Conservation (phyloP, 2,888 invertebrate species). For the Lapara coniferarum region DNA sequence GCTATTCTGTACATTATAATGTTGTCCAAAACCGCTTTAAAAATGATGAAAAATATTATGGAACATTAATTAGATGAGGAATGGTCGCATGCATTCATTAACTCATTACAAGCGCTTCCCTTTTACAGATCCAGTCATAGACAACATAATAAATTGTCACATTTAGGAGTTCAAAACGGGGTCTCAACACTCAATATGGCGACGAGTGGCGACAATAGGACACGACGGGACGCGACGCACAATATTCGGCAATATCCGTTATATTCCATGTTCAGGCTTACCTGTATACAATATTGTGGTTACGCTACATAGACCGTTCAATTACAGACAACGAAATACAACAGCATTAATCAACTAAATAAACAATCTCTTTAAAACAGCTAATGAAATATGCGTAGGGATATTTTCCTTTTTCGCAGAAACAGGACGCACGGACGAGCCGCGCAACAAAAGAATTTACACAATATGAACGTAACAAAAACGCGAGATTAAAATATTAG, state of each 20-base stretch:
- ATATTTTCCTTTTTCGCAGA: background rate
- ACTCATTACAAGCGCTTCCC: too few species aligned
- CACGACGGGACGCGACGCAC: background rate
- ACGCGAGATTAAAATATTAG: slow-evolving; percentile 22
- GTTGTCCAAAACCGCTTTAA: background rate
- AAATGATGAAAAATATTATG: background rate
- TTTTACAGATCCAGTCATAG: background rate
- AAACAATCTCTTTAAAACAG: background rate
- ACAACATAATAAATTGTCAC: background rate
- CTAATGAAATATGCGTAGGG: background rate
- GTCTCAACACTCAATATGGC: background rate
- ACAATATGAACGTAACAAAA: slow-evolving; percentile 8
- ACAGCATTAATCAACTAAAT: background rate
- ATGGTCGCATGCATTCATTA: too few species aligned
- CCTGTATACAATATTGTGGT: slow-evolving; percentile 3
- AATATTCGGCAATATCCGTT: background rate
- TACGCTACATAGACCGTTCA: background rate
- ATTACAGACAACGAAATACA: background rate
- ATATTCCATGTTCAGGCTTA: background rate
- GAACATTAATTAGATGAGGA: background rate
- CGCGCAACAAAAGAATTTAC: slow-evolving; percentile 13
- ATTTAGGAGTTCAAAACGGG: background rate
- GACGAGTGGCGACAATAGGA: background rate
- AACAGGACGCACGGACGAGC: background rate
- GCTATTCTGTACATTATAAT: background rate